These are phyloP conservation scores for Conchocele bisecta DNA, from an alignment of 2,888 invertebrate species.

Conservation along the genomic window DNA sequence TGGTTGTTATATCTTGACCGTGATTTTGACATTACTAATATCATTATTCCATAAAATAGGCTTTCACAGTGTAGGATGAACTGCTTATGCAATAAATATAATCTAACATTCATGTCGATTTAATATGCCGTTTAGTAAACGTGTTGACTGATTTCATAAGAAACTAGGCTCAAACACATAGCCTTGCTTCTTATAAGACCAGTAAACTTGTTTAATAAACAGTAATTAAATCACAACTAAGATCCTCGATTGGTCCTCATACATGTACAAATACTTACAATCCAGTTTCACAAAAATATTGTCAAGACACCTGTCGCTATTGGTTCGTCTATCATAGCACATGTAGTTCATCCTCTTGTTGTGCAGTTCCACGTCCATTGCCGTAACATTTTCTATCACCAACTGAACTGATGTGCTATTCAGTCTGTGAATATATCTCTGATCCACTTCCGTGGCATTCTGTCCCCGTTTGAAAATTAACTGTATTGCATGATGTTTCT, in stretches of 20 bases:
- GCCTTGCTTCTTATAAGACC: no score
- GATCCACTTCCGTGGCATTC: not conserved
- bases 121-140: no score
- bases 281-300: conserved; percentile 6
- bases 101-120: no score
- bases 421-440: not conserved
- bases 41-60: no score
- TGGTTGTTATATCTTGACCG: no score
- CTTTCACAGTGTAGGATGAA: no score
- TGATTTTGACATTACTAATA: not conserved
- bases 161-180: no score
- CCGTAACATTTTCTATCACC: not conserved
- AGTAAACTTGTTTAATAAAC: no score
- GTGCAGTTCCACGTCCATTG: not conserved
- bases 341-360: not conserved
- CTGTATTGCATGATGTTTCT: not conserved
- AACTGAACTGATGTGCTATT: conserved; percentile 1
- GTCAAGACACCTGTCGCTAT: conserved; percentile 4
- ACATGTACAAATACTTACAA: conserved; percentile 6
- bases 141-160: no score
- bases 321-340: not conserved
- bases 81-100: no score
- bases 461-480: not conserved
- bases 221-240: no score
- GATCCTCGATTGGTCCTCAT: no score